Evolutionary conservation across 2,888 invertebrate genomes (phyloP).

Genomic region (Drosophila colorata): DNA sequence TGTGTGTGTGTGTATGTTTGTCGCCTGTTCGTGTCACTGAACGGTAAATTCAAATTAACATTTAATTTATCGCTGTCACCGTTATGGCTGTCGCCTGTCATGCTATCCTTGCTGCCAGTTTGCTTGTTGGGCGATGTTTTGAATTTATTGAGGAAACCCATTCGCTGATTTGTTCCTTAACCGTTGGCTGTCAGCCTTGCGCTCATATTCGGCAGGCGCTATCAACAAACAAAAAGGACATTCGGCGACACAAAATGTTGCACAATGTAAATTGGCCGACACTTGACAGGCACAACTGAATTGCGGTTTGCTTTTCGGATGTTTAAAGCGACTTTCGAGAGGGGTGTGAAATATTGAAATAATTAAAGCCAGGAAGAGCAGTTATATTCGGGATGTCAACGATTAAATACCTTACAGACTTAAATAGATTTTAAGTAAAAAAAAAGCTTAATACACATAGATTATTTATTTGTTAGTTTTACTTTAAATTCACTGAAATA

Average conservation of each 20-base stretch:
- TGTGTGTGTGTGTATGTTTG: slow-evolving; percentile 27
- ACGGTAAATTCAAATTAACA: slow-evolving; percentile 81
- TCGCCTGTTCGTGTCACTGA: slow-evolving; percentile 72
- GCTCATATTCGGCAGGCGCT: slow-evolving; percentile 54
- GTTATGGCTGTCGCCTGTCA: slow-evolving; percentile 80
- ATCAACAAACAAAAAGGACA: slow-evolving; percentile 43
- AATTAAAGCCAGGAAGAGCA: too few species aligned
- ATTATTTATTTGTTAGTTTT: too few species aligned
- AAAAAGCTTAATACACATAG: too few species aligned
- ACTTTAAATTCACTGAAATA: too few species aligned
- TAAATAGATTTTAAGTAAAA: too few species aligned
- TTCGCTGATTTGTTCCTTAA: slow-evolving; percentile 45
- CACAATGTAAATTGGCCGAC: slow-evolving; percentile 40
- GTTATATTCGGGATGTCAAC: too few species aligned
- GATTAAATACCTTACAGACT: too few species aligned
- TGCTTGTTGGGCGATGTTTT: slow-evolving; percentile 30
- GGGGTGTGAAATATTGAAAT: too few species aligned
- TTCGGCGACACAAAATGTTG: slow-evolving; percentile 35
- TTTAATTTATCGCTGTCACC: slow-evolving; percentile 82
- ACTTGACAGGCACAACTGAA: slow-evolving; percentile 27
- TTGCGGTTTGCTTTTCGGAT: background rate
- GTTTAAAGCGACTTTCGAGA: background rate
- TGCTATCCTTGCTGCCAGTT: slow-evolving; percentile 39
- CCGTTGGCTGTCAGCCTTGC: slow-evolving; percentile 56
- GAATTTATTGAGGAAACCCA: slow-evolving; percentile 79